A percentile compares a stretch with the other conserved stretches of the same genome.
These are phyloP conservation scores for Scaptomyza reducta DNA, from an alignment of 2,888 invertebrate genomes.

Conservation along the genomic window DNA sequence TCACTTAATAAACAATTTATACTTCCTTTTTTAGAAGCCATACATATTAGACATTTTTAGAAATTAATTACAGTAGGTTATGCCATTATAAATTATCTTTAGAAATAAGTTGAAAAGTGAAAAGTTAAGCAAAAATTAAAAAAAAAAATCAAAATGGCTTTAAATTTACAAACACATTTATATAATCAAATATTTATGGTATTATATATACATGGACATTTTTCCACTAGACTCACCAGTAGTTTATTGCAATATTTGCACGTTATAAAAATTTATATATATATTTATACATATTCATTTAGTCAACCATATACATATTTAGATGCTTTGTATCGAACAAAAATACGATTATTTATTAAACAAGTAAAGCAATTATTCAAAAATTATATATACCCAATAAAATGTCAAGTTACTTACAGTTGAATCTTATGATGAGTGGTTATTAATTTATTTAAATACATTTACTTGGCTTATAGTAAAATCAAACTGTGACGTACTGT, in stretches of 20 bases:
- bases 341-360: slow-evolving; percentile 24
- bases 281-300: slow-evolving; percentile 23
- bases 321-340: slow-evolving; percentile 32
- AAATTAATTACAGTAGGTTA: slow-evolving; percentile 26
- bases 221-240: slow-evolving; percentile 47
- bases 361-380: slow-evolving; percentile 28
- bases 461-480: neutral
- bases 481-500: neutral
- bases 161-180: slow-evolving; percentile 65
- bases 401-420: slow-evolving; percentile 20
- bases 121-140: slow-evolving; percentile 48
- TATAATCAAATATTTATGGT: slow-evolving; percentile 49
- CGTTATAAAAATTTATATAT: slow-evolving; percentile 39
- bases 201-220: slow-evolving; percentile 48
- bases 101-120: slow-evolving; percentile 35
- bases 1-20: slow-evolving; percentile 60
- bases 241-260: slow-evolving; percentile 60
- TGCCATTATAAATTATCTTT: slow-evolving; percentile 32
- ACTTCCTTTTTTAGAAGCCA: slow-evolving; percentile 66
- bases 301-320: slow-evolving; percentile 48
- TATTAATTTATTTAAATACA: neutral
- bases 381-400: slow-evolving; percentile 47
- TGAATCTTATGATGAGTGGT: neutral
- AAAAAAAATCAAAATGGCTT: slow-evolving; percentile 56
- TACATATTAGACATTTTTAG: slow-evolving; percentile 53